phyloP scores from a whole-genome alignment of 2,113 vertebrate genomes.

The Psophia crepitans region DNA sequence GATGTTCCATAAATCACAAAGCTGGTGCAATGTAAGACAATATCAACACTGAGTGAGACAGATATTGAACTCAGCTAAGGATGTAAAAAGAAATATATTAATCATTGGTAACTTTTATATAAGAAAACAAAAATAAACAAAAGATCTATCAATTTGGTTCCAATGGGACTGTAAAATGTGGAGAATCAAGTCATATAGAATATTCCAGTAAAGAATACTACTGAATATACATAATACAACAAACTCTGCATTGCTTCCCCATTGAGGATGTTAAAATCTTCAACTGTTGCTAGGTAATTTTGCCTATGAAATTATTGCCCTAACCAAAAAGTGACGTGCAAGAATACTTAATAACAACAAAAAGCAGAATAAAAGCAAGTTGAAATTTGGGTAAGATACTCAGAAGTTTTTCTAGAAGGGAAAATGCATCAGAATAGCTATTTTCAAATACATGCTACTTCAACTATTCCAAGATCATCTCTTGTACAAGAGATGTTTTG shows the following conservation, averaged over 20 bases:
- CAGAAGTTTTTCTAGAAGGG: not conserved
- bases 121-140: not conserved
- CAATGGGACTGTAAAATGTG: not conserved
- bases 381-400: not conserved
- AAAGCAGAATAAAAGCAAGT: not conserved
- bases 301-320: not conserved
- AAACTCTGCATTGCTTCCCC: not conserved
- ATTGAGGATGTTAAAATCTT: not conserved
- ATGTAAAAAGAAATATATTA: conserved; percentile 35
- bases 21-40: not conserved
- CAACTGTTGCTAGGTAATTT: not conserved
- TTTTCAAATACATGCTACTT: not conserved
- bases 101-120: not conserved
- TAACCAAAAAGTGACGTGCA: not conserved
- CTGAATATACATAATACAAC: not conserved
- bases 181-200: not conserved
- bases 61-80: conserved; percentile 36
- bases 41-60: not conserved
- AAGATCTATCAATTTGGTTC: not conserved
- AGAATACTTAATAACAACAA: not conserved
- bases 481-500: not conserved
- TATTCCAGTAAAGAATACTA: not conserved
- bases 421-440: not conserved
- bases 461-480: not conserved
- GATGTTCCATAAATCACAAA: conserved; percentile 25